Base-by-base conservation (phyloP, 1,140 invertebrate genomes). In the Dysdera silvatica region DNA sequence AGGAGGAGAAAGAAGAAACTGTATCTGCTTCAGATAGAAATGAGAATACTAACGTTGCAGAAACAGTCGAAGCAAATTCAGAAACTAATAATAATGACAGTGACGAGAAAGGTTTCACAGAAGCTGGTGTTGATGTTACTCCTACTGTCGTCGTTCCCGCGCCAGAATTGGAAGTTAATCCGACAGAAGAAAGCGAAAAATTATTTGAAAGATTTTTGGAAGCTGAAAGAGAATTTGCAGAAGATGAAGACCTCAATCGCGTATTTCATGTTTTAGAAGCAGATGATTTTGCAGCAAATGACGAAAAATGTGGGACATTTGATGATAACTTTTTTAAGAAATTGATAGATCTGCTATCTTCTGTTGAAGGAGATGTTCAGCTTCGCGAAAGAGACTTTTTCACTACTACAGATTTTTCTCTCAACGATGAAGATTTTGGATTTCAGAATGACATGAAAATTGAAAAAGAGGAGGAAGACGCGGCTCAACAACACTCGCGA, bases 181-280 rank as follows among this genome's bases (percentile, higher is more conserved):
- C 51, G 14, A 54, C 16, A 2, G 32, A 56, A 37, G 61, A 63
- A 28, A 63, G 61, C 26, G 61, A 63, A 32, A 55, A 63, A 31
- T 33, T 63, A 12, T 56, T 63, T 32, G 52, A 63, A 32, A 63
- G 61, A 32, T 63, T 63, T 26, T 24, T 54, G 12, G 61, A 63
- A 26, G 61, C 61, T 14, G 61, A 63, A 29, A 48, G 61, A 16
- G 61, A 56, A 32, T 63, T 63, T n/a, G 52, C 61, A n/a, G 53
- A 49, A 23, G 61, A 63, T 26, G 61, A 63, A n/a, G 61, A 63
- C 33, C 33, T 63, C 16, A 56, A 63, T 33, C 55, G 53, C 16
- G 61, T 63, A 20, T 57, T 67, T 51, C 45, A 64, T 7, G 53
- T 47, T 18, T 20, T 67, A 20, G 43, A 64, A 12, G 47, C 35